Conservation (phyloP, 2,797 vertebrate genomes). For the Salmo trutta region DNA sequence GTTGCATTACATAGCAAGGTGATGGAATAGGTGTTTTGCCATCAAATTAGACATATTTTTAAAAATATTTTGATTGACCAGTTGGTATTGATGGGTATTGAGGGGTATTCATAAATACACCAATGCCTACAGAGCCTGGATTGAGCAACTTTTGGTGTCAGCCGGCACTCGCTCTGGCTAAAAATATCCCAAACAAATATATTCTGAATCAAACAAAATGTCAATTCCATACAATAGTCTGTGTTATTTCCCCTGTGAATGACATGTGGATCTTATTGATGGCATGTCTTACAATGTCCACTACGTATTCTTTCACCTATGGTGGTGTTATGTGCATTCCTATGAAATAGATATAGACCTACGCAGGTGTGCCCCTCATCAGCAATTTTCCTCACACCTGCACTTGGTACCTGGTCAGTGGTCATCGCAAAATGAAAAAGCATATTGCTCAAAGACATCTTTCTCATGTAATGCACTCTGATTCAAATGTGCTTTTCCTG, state of each 20-base stretch:
- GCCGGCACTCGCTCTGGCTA: not conserved
- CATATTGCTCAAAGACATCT: not conserved
- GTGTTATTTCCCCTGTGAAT: not conserved
- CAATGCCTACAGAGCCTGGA: not conserved
- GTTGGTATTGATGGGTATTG: not conserved
- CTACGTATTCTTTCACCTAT: not conserved
- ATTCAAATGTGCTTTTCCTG: constrained; percentile 34
- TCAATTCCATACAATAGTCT: not conserved
- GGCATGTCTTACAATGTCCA: not conserved
- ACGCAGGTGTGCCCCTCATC: not conserved
- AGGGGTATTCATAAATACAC: not conserved
- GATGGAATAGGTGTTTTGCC: not conserved
- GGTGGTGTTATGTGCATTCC: not conserved
- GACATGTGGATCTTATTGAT: not conserved
- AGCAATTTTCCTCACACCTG: not conserved
- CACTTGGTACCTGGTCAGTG: not conserved
- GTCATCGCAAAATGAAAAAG: not conserved
- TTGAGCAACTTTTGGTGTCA: not conserved
- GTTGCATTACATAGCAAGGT: not conserved
- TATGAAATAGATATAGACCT: not conserved
- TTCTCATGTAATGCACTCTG: constrained; percentile 19
- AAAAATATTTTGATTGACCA: not conserved
- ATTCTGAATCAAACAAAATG: not conserved
- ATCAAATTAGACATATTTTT: not conserved
- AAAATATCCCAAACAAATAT: too few species aligned